A percentile compares a stretch with the other conserved stretches of the same genome.
Evolutionary conservation across 2,113 vertebrate genomes (phyloP).

Genomic region (Tenrec ecaudatus): DNA sequence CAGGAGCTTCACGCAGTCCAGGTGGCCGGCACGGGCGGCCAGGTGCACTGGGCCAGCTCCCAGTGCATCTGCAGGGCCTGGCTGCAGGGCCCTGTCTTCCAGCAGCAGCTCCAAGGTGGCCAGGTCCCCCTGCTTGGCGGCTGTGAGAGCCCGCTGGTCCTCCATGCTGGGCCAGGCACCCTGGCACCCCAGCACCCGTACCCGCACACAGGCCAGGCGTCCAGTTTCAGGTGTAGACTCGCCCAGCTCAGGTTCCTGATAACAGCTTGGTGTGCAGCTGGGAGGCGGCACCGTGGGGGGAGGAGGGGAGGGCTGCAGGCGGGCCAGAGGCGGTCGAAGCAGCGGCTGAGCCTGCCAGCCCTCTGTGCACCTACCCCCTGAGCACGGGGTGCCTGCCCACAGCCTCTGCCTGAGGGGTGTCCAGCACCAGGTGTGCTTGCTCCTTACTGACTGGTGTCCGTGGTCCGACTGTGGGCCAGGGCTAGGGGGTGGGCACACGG

Average conservation of each 20-base stretch:
- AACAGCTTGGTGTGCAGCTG: constrained; percentile 64
- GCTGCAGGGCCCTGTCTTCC: constrained; percentile 82
- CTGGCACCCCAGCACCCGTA: neutral
- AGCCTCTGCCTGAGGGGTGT: neutral
- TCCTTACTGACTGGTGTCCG: neutral
- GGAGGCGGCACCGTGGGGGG: neutral
- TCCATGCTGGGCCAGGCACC: constrained; percentile 66
- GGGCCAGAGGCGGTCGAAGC: no score
- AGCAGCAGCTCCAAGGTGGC: constrained; percentile 84
- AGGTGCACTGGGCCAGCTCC: constrained; percentile 91
- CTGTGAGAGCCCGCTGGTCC: constrained; percentile 86
- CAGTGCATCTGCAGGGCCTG: constrained; percentile 83
- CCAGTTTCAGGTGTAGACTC: constrained; percentile 70
- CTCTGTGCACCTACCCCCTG: no score
- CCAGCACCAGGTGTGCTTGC: neutral
- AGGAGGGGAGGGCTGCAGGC: neutral
- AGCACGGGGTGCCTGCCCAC: no score
- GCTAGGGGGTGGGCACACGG: neutral
- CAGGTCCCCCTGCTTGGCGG: constrained; percentile 87
- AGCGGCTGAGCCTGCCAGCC: no score
- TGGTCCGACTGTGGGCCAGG: neutral
- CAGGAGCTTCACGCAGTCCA: constrained; percentile 90
- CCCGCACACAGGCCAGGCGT: constrained; percentile 45
- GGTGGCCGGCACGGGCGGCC: constrained; percentile 87
- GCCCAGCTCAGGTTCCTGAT: constrained; percentile 74